Evolutionary conservation across 2,113 vertebrate genomes (phyloP).

Genomic region (Nothobranchius kuhntae): DNA sequence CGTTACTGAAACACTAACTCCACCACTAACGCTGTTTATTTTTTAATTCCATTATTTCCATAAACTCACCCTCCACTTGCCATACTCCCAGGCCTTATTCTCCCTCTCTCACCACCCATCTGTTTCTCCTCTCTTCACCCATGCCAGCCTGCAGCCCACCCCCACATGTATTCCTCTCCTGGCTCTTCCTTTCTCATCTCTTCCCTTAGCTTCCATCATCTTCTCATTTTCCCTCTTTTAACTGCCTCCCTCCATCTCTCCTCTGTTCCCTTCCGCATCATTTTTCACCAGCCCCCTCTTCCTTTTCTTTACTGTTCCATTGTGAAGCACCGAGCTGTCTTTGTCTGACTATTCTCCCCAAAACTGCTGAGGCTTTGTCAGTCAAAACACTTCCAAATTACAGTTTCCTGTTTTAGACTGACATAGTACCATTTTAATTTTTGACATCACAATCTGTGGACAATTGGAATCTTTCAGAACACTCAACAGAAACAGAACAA

Average conservation of each 20-base stretch:
- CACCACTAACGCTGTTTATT: too few relatives aligned
- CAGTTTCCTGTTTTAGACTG: not conserved
- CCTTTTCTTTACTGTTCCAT: not conserved
- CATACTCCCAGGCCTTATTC: not conserved
- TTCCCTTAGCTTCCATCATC: not conserved
- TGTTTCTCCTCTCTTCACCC: slow-evolving; percentile 3
- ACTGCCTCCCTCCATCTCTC: not conserved
- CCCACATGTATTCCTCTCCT: not conserved
- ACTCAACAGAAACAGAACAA: not conserved
- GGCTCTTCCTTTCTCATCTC: not conserved
- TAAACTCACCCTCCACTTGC: too few relatives aligned
- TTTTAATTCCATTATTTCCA: too few relatives aligned
- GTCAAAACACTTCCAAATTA: slow-evolving; percentile 13
- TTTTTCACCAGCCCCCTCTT: slow-evolving; percentile 1
- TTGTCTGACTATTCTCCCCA: slow-evolving; percentile 17
- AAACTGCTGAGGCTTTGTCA: not conserved
- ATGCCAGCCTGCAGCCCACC: slow-evolving; percentile 18
- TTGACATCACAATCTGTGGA: not conserved
- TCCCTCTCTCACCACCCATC: not conserved
- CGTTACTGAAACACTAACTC: too few relatives aligned
- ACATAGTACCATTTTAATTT: slow-evolving; percentile 5
- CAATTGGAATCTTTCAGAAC: not conserved
- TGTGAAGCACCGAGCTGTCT: slow-evolving; percentile 10
- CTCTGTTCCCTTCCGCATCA: not conserved
- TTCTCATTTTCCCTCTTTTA: slow-evolving; percentile 12